Evolutionary conservation across 2,113 vertebrate genomes (phyloP).

Genomic region (Melanerpes formicivorus): DNA sequence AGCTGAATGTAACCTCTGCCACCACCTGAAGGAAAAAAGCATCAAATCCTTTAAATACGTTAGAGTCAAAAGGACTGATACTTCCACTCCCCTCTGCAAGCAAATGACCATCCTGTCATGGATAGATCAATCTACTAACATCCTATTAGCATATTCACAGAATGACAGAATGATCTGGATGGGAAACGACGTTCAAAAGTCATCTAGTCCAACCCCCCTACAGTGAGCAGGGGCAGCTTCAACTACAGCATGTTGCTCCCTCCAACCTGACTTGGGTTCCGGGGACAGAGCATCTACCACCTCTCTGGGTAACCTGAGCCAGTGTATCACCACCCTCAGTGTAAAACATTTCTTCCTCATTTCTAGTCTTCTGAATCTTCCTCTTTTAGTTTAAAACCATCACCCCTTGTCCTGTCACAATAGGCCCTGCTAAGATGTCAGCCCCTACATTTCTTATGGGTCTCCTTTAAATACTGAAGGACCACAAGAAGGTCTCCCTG

Average conservation of each 20-base stretch:
- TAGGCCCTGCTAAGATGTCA: background rate
- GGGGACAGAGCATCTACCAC: too few species aligned
- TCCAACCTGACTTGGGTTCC: too few species aligned
- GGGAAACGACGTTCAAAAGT: too few species aligned
- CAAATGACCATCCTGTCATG: rapidly evolving
- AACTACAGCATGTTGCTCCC: too few species aligned
- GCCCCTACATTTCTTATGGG: background rate
- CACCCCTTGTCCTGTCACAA: background rate
- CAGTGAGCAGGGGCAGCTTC: too few species aligned
- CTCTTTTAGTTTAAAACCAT: background rate
- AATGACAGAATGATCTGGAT: background rate
- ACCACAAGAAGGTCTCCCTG: background rate
- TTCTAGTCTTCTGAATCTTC: background rate
- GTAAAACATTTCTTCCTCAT: background rate
- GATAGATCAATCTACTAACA: background rate
- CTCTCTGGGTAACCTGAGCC: too few species aligned
- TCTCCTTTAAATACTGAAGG: too few species aligned
- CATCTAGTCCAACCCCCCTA: too few species aligned
- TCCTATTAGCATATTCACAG: background rate
- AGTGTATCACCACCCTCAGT: background rate
- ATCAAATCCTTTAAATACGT: background rate
- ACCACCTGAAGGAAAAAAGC: background rate
- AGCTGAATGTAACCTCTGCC: background rate
- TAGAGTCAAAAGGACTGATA: background rate
- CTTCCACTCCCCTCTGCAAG: background rate